Evolutionary conservation across 2,113 vertebrate species (phyloP).

Genomic region (Lota lota): DNA sequence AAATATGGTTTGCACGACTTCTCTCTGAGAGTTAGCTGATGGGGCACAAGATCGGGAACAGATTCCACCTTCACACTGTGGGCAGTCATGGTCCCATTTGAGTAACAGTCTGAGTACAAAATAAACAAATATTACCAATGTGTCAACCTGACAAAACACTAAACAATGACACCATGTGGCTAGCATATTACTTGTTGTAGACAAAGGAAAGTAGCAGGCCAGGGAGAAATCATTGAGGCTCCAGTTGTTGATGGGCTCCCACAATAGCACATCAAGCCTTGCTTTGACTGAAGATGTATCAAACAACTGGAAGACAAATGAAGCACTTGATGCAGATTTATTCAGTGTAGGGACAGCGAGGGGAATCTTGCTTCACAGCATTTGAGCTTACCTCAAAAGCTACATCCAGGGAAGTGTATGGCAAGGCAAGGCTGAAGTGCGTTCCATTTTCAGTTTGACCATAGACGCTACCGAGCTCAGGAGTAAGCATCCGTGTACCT

Average conservation of each 20-base stretch:
- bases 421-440: conserved; percentile 52
- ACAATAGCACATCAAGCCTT: conserved; percentile 54
- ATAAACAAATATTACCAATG: background rate
- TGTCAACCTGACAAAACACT: background rate
- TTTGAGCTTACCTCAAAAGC: conserved; percentile 53
- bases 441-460: conserved; percentile 44
- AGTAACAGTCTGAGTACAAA: conserved; percentile 56
- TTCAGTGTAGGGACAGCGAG: background rate
- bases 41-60: conserved; percentile 40
- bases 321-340: background rate
- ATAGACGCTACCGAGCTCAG: conserved; percentile 35
- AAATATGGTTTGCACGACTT: conserved; percentile 60
- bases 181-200: conserved; percentile 44
- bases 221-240: conserved; percentile 58
- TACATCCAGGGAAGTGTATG: conserved; percentile 31
- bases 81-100: conserved; percentile 69
- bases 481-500: conserved; percentile 34
- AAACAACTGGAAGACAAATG: conserved; percentile 35
- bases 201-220: conserved; percentile 68
- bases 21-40: conserved; percentile 63
- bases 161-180: background rate
- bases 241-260: conserved; percentile 48
- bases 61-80: conserved; percentile 69
- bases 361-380: background rate
- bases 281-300: conserved; percentile 42